A percentile compares a stretch with the other conserved stretches of the same genome.
phyloP scores from a whole-genome alignment of 2,888 invertebrate genomes.

The Danaus chrysippus region DNA sequence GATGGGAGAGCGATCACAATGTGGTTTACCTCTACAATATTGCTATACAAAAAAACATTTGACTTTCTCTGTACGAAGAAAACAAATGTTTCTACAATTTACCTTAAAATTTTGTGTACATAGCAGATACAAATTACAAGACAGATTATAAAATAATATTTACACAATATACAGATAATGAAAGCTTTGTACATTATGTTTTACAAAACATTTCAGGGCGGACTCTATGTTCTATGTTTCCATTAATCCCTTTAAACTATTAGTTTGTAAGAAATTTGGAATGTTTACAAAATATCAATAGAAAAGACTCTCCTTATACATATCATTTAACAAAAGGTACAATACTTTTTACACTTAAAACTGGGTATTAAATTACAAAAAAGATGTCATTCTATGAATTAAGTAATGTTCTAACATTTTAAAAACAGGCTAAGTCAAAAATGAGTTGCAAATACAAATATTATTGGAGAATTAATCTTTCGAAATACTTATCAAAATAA shows the following conservation, averaged over 20 bases:
- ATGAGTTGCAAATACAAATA: neutral
- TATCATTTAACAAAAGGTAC: constrained; percentile 6
- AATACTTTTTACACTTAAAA: constrained; percentile 4
- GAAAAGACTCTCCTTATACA: constrained; percentile 23
- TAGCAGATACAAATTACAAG: constrained; percentile 3
- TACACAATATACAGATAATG: constrained; percentile 50
- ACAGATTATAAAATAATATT: constrained; percentile 47
- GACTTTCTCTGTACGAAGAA: constrained; percentile 8
- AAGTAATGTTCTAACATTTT: too few species aligned
- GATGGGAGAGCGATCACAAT: constrained; percentile 34
- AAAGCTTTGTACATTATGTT: constrained; percentile 34
- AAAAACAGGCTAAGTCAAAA: neutral
- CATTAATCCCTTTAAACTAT: constrained; percentile 25
- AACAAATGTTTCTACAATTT: constrained; percentile 3
- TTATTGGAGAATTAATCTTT: constrained; percentile 5
- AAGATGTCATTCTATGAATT: too few species aligned
- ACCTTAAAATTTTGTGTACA: constrained; percentile 1
- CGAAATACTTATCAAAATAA: constrained; percentile 1
- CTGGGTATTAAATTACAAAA: too few species aligned
- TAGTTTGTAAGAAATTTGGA: constrained; percentile 52
- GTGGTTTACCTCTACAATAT: neutral
- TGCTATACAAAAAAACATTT: constrained; percentile 3
- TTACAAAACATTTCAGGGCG: constrained; percentile 27
- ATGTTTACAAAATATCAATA: constrained; percentile 45
- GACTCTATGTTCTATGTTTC: constrained; percentile 25